Evolutionary conservation across 92 coral and sea anemone genomes (phyloP).

Genomic region (Blastomussa wellsi): DNA sequence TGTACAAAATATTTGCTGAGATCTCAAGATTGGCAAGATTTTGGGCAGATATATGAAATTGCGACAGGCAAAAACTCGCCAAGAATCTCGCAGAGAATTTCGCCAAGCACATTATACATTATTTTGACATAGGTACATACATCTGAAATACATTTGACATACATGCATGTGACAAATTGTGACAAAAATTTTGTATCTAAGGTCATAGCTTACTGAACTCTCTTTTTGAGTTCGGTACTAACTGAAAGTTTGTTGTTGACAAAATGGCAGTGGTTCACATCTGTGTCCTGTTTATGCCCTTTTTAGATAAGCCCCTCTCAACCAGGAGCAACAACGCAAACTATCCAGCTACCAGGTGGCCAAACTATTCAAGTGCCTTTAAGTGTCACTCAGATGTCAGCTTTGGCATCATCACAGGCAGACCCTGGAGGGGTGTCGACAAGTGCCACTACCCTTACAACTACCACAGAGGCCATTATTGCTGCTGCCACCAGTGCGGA

Average conservation of each 20-base stretch:
- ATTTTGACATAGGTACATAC: no score
- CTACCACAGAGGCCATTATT: constrained; percentile 78
- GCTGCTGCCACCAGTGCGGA: constrained; percentile 79
- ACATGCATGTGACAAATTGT: no score
- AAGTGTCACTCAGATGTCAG: constrained; percentile 71
- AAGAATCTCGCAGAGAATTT: no score
- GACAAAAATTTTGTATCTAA: no score
- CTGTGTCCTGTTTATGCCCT: neutral
- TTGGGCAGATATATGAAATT: no score
- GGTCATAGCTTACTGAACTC: no score
- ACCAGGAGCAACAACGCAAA: constrained; percentile 78
- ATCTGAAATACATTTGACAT: no score
- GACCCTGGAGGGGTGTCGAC: constrained; percentile 51
- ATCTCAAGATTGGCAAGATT: no score
- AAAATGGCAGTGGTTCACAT: neutral
- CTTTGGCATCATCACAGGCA: constrained; percentile 53
- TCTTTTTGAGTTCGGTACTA: no score
- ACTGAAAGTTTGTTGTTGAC: neutral
- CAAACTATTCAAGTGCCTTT: constrained; percentile 90
- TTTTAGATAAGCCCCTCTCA: constrained; percentile 56
- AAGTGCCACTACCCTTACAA: constrained; percentile 51
- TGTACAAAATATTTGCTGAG: no score
- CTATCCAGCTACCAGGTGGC: constrained; percentile 89
- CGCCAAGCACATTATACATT: no score
- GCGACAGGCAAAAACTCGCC: no score